A percentile compares a stretch with the other conserved stretches of the same genome.
Conservation (phyloP, 2,888 invertebrate species). For the Drosophila nr. fundita region DNA sequence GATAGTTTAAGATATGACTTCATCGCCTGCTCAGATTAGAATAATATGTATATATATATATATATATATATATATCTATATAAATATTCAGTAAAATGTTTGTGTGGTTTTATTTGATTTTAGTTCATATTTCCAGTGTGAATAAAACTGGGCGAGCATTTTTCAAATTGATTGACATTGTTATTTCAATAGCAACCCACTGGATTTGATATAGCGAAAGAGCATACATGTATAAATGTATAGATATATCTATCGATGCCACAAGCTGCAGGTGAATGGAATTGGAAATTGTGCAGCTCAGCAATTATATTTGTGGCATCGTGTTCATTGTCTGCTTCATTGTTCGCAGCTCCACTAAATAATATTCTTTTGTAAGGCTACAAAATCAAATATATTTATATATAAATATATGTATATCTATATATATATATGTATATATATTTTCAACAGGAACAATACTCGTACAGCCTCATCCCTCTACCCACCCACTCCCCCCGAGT, state of each 20-base stretch:
- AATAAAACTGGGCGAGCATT: neutral
- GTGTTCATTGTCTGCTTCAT: constrained; percentile 28
- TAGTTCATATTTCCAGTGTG: neutral
- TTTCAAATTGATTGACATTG: neutral
- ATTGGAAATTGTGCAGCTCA: constrained; percentile 20
- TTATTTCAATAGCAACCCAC: neutral
- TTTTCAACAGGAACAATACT: constrained; percentile 5
- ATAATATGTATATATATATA: neutral
- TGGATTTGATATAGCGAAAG: neutral
- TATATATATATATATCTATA: neutral
- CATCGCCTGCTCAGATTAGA: neutral
- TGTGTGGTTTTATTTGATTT: neutral
- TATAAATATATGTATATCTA: neutral
- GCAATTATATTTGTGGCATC: constrained; percentile 41
- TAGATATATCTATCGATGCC: neutral
- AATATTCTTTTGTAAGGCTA: constrained; percentile 42
- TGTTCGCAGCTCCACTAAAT: constrained; percentile 45
- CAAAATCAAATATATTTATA: constrained; percentile 12
- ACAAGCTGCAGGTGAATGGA: constrained; percentile 22
- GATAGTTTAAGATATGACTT: neutral
- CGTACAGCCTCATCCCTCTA: constrained; percentile 9
- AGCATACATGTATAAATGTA: neutral
- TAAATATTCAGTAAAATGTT: neutral
- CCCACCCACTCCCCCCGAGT: neutral
- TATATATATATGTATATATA: neutral